A percentile compares a stretch with the other conserved stretches of the same genome.
Conservation (phyloP, 1,140 invertebrate species). For the Anagrus nilaparvatae region DNA sequence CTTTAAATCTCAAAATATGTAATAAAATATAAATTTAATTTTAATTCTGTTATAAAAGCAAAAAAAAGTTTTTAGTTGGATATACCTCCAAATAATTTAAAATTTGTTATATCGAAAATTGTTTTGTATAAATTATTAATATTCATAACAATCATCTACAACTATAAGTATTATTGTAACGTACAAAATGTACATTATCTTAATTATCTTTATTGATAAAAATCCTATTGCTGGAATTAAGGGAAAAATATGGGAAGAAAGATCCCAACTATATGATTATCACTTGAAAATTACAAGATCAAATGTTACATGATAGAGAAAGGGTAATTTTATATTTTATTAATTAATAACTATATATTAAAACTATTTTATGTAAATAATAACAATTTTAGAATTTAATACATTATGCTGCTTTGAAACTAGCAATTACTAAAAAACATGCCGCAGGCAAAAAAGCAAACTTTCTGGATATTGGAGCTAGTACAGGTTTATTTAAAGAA, state of each 20-base stretch:
- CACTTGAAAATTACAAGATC: slow-evolving; percentile 89
- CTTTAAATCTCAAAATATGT: too few species aligned
- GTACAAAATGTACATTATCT: too few species aligned
- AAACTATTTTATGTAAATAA: slow-evolving; percentile 4
- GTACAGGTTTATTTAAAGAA: slow-evolving; percentile 77
- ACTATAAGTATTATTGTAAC: too few species aligned
- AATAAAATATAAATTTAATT: too few species aligned
- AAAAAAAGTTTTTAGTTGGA: too few species aligned
- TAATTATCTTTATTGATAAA: too few species aligned
- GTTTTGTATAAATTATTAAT: too few species aligned
- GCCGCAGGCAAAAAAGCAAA: slow-evolving; percentile 60
- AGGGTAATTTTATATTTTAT: slow-evolving; percentile 43
- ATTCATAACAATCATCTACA: too few species aligned
- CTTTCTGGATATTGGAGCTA: slow-evolving; percentile 95
- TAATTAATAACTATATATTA: slow-evolving; percentile 1
- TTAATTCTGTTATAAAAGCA: too few species aligned
- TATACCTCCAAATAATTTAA: too few species aligned
- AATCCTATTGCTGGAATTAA: slow-evolving; percentile 71
- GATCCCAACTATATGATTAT: slow-evolving; percentile 79
- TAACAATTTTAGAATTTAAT: slow-evolving; percentile 62
- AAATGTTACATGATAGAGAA: slow-evolving; percentile 90
- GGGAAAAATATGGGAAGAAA: slow-evolving; percentile 74
- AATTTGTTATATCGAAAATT: too few species aligned
- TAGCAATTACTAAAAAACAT: slow-evolving; percentile 68
- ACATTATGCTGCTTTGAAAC: slow-evolving; percentile 73